Evolutionary conservation across 2,113 vertebrate species (phyloP).

Genomic region (Labeo rohita): DNA sequence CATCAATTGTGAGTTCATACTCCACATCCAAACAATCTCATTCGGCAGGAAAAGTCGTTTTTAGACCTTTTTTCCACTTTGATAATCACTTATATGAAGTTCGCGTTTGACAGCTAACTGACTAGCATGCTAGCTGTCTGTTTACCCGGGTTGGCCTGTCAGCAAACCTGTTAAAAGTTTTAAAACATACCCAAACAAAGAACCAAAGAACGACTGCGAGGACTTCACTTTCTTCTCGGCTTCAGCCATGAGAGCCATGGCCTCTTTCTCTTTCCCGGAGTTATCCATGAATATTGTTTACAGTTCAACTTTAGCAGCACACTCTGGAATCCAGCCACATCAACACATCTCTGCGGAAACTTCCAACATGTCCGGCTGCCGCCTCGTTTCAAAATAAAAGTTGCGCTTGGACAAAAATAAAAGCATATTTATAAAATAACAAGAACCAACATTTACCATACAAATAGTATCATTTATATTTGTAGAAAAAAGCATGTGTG

Average conservation of each 20-base stretch:
- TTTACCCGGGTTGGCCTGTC: neutral
- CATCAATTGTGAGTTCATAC: neutral
- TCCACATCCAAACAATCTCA: neutral
- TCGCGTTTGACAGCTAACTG: conserved; percentile 17
- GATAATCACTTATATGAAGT: neutral
- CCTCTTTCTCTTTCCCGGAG: conserved; percentile 89
- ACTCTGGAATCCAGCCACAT: conserved; percentile 46
- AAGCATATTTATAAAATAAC: neutral
- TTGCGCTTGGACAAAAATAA: neutral
- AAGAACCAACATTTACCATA: too few species aligned
- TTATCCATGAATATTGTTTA: conserved; percentile 80
- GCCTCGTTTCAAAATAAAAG: conserved; percentile 37
- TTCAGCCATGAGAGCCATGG: conserved; percentile 84
- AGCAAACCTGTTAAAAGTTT: neutral
- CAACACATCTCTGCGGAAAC: conserved; percentile 41
- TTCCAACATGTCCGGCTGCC: conserved; percentile 1
- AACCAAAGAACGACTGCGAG: conserved; percentile 88
- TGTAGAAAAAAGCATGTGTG: too few species aligned
- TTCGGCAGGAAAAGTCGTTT: neutral
- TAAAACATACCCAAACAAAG: conserved; percentile 83
- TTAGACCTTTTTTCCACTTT: neutral
- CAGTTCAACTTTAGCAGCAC: conserved; percentile 7
- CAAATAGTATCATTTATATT: too few species aligned
- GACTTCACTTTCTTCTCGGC: conserved; percentile 90
- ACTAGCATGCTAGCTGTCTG: conserved; percentile 19